Percentiles rank a stretch among this genome's conserved stretches.
These are phyloP conservation scores for Drosophila dives DNA, from an alignment of 2,888 invertebrate species.

Conservation along the genomic window DNA sequence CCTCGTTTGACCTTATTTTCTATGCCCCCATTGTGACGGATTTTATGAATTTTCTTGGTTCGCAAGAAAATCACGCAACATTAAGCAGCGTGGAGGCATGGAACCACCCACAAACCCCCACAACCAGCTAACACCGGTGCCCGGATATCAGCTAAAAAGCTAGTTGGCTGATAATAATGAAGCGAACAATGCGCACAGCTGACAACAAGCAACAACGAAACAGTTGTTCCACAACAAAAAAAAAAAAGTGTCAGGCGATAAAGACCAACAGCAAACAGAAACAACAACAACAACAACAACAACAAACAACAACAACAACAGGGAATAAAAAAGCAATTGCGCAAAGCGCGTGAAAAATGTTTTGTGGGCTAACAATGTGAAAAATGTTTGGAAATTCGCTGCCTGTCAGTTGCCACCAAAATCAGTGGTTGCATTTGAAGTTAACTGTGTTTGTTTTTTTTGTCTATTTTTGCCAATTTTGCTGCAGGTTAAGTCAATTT, in stretches of 20 bases:
- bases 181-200: slow-evolving; percentile 30
- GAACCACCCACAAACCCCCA: not conserved
- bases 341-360: slow-evolving; percentile 20
- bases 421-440: slow-evolving; percentile 36
- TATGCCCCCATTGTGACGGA: slow-evolving; percentile 36
- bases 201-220: slow-evolving; percentile 25
- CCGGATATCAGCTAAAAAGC: slow-evolving; percentile 41
- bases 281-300: not conserved
- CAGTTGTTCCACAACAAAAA: slow-evolving; percentile 38
- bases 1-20: slow-evolving; percentile 63
- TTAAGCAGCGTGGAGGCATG: slow-evolving; percentile 36
- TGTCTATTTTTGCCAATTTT: slow-evolving; percentile 2
- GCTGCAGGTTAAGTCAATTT: slow-evolving; percentile 62
- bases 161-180: slow-evolving; percentile 41
- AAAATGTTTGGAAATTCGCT: slow-evolving; percentile 43
- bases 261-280: slow-evolving; percentile 15
- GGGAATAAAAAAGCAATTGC: slow-evolving; percentile 19
- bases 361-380: slow-evolving; percentile 36
- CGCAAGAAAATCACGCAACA: slow-evolving; percentile 45
- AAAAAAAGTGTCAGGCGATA: slow-evolving; percentile 40
- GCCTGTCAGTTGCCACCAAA: slow-evolving; percentile 14
- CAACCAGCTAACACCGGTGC: not conserved
- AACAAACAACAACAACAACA: slow-evolving; percentile 16
- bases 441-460: slow-evolving; percentile 16
- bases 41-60: slow-evolving; percentile 41